These are phyloP conservation scores for Alethe diademata DNA, from an alignment of 2,113 vertebrate species.

Conservation along the genomic window DNA sequence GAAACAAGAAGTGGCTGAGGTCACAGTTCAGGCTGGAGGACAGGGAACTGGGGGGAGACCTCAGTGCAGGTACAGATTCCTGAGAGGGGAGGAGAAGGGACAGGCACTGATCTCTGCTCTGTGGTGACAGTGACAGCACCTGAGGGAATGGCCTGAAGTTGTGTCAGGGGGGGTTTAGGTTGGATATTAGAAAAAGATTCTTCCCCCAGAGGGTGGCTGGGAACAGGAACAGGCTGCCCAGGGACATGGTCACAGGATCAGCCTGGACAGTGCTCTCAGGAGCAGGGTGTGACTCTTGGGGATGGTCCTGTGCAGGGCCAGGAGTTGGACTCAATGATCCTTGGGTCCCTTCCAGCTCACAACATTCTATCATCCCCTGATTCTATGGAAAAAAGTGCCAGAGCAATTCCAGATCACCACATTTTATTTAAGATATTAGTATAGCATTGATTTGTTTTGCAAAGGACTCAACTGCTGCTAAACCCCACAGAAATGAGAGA, in stretches of 20 bases:
- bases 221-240: background rate
- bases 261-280: background rate
- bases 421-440: background rate
- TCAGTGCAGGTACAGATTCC: background rate
- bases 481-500: background rate
- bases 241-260: background rate
- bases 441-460: background rate
- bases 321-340: accelerated
- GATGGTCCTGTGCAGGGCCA: background rate
- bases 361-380: background rate
- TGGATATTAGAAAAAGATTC: background rate
- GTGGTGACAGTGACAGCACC: background rate
- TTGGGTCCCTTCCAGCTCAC: background rate
- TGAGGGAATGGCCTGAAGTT: accelerated
- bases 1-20: background rate
- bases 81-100: background rate
- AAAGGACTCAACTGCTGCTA: accelerated
- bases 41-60: background rate
- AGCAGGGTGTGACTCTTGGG: background rate
- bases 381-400: background rate
- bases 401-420: background rate
- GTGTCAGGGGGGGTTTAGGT: background rate
- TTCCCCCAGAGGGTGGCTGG: background rate
- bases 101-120: background rate
- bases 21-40: background rate